These are phyloP conservation scores for Quiscalus mexicanus DNA, from an alignment of 2,113 vertebrate genomes.

Conservation along the genomic window DNA sequence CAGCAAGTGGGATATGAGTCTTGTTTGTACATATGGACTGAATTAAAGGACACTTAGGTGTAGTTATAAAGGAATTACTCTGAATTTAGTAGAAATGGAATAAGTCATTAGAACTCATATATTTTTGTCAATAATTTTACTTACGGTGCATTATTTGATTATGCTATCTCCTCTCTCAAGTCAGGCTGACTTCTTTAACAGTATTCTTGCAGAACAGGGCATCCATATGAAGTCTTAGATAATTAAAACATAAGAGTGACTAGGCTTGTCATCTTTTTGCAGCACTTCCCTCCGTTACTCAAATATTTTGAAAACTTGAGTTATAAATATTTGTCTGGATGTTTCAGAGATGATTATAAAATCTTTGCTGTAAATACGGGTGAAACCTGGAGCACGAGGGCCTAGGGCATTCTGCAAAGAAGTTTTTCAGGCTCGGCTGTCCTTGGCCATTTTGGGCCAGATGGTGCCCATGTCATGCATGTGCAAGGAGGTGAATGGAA, in stretches of 20 bases:
- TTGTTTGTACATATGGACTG: background rate
- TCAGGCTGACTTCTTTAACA: background rate
- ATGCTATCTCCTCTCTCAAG: background rate
- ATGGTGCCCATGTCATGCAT: background rate
- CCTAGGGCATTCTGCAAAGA: background rate
- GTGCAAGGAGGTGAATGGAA: conserved; percentile 13
- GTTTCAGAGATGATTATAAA: background rate
- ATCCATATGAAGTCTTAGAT: background rate
- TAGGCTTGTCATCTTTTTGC: background rate
- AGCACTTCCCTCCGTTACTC: background rate
- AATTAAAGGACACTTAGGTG: background rate
- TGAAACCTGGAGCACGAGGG: background rate
- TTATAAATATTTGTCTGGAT: background rate
- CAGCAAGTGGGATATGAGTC: background rate
- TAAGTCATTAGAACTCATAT: background rate
- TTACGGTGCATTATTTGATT: background rate
- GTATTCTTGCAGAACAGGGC: background rate
- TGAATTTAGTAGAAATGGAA: background rate
- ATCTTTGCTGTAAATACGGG: background rate
- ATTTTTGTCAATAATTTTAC: background rate
- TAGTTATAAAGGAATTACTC: background rate
- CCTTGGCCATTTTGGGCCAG: background rate
- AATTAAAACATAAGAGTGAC: background rate
- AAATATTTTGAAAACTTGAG: background rate
- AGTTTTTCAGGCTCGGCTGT: background rate